Conservation (phyloP, 2,113 vertebrate species). For the Melanerpes formicivorus region DNA sequence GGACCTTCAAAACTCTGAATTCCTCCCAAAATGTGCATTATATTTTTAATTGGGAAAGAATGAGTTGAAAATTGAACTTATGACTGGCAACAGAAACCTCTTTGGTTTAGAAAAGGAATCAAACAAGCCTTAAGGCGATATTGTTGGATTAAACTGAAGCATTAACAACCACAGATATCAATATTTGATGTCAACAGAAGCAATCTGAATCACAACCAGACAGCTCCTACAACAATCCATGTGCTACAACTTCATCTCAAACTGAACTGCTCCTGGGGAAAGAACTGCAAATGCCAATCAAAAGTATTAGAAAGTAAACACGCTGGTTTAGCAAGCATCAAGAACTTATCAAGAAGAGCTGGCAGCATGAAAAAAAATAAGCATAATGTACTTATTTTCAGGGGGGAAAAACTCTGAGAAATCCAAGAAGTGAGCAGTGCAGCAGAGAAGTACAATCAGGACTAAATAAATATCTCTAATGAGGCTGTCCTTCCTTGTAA, state of each 20-base stretch:
- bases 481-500: background rate
- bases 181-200: background rate
- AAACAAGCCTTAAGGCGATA: background rate
- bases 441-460: background rate
- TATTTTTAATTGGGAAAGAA: background rate
- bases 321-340: background rate
- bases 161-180: background rate
- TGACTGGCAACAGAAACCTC: background rate
- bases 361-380: background rate
- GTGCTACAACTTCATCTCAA: background rate
- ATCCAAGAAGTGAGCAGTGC: background rate
- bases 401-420: background rate
- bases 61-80: background rate
- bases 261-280: background rate
- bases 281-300: background rate
- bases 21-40: background rate
- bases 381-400: background rate
- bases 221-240: background rate
- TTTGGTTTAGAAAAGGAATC: background rate
- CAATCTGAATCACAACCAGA: background rate
- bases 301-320: background rate
- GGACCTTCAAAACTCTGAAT: constrained; percentile 7
- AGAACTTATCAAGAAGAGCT: background rate
- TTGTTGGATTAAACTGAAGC: background rate
- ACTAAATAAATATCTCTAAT: background rate